Evolutionary conservation across 1,140 invertebrate species (phyloP).

Genomic region (Polypedilum pembai): DNA sequence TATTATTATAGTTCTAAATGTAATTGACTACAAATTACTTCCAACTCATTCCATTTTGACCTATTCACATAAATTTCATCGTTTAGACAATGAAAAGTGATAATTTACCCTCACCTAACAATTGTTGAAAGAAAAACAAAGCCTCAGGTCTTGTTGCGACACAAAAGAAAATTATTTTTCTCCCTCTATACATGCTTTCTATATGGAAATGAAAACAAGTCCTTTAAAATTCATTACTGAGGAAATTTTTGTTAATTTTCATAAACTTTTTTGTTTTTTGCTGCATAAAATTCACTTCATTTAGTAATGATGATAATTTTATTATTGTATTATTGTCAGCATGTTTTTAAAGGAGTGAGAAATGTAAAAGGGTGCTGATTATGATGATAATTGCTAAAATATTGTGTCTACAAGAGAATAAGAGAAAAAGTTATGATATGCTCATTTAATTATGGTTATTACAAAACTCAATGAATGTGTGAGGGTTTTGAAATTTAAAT

Average conservation of each 20-base stretch:
- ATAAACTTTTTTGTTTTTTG: neutral
- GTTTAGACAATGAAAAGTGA: slow-evolving; percentile 24
- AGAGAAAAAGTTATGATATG: too few relatives aligned
- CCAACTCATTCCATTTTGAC: too few relatives aligned
- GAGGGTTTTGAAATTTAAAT: too few relatives aligned
- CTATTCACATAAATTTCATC: too few relatives aligned
- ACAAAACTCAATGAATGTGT: too few relatives aligned
- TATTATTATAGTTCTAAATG: neutral
- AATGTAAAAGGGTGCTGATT: neutral
- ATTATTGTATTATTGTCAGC: neutral
- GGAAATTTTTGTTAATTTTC: neutral
- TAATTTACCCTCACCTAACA: neutral
- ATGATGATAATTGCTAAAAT: neutral
- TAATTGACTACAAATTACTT: neutral
- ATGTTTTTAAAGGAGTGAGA: neutral
- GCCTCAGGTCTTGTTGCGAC: neutral
- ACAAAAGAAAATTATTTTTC: neutral
- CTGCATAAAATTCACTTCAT: slow-evolving; percentile 20
- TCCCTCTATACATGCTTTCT: neutral
- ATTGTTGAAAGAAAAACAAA: neutral
- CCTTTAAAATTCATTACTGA: neutral
- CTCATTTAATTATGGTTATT: too few relatives aligned
- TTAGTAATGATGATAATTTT: slow-evolving; percentile 16
- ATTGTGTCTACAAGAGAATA: too few relatives aligned
- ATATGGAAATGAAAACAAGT: neutral